Percentiles rank a stretch among this genome's conserved stretches.
phyloP scores from a whole-genome alignment of 2,888 invertebrate genomes.

The Eilema sororculum region DNA sequence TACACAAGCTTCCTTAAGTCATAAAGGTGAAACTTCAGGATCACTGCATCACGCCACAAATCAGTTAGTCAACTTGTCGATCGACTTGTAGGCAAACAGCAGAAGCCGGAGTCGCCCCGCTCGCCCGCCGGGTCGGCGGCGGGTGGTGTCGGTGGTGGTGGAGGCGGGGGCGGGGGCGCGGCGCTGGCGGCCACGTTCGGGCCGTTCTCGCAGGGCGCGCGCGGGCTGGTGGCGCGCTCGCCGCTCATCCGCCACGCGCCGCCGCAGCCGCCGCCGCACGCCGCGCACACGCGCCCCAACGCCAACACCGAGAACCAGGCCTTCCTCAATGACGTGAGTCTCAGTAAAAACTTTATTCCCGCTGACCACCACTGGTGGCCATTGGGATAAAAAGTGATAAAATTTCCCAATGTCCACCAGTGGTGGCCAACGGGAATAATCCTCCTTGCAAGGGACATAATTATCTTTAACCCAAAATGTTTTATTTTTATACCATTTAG shows the following conservation, averaged over 20 bases:
- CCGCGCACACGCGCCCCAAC: conserved; percentile 90
- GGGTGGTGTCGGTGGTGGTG: conserved; percentile 14
- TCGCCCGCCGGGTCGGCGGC: conserved; percentile 21
- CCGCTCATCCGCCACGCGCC: conserved; percentile 94
- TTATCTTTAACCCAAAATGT: too few relatives aligned
- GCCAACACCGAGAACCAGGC: conserved; percentile 96
- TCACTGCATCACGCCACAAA: too few relatives aligned
- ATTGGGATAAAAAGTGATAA: too few relatives aligned
- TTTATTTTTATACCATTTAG: too few relatives aligned
- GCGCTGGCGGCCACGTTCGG: conserved; percentile 70
- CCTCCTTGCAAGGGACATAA: too few relatives aligned
- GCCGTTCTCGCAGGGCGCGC: conserved; percentile 89
- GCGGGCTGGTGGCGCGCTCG: conserved; percentile 95
- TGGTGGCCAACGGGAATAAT: too few relatives aligned
- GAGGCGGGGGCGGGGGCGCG: conserved; percentile 32
- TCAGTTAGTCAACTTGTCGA: too few relatives aligned
- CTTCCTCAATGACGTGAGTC: conserved; percentile 95
- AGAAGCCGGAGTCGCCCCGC: conserved; percentile 42
- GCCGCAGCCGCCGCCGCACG: conserved; percentile 87
- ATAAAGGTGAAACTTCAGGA: too few relatives aligned
- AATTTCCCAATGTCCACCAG: too few relatives aligned
- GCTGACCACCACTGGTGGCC: too few relatives aligned
- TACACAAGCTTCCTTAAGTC: too few relatives aligned
- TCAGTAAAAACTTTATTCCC: too few relatives aligned
- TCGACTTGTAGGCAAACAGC: conserved; percentile 63